Base-by-base conservation (phyloP, 2,888 invertebrate species). In the Leuctra nigra region DNA sequence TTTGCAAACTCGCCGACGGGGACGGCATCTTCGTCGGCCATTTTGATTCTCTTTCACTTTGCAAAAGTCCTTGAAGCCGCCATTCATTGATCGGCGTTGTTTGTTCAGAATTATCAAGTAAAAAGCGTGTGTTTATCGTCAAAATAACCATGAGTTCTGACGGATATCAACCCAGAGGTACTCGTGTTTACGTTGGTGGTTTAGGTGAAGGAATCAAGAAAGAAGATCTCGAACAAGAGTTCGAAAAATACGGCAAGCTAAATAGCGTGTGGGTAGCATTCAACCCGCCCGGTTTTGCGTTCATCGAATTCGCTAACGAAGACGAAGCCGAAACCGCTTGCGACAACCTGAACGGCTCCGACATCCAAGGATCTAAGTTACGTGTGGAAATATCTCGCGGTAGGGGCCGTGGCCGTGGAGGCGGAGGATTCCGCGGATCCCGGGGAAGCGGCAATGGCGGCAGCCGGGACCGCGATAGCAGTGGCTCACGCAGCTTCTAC, bases 251-350 rank as follows among this genome's bases (percentile, higher is more conserved):
- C 74, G 93, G 93, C 66, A 91, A 91, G 77, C 78, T 93, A 65
- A 91, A 89, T 76, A 89, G 88, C 66, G 91, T 92, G 63, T 93
- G 92, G 92, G 91, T 90, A 66, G 92, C 93, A 64, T 88, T 92
- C 73, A 92, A 93, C 75, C 93, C 93, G 65, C 92, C 92, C 65
- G 92, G 93, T 68, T 94, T 93, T 75, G 93, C 92, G 63, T 93
- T 93, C 77, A 89, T 93, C 72, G 92, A 93, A 76, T 94, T 91
- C 75, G 85, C 87, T 71, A 89, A 87, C 74, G 82, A 84, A 72
- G 85, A 86, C 69, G 92, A 93, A 75, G 93, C 93, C 36, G 90
- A 91, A 71, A 84, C 87, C 68, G 93, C 93, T 61, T 91, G 91
- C 75, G 87, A 84, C 72, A 86, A 84, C 68, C 81, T 93, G 76